These are phyloP conservation scores for Sarcophaga carnaria DNA, from an alignment of 2,888 invertebrate genomes.

Conservation along the genomic window DNA sequence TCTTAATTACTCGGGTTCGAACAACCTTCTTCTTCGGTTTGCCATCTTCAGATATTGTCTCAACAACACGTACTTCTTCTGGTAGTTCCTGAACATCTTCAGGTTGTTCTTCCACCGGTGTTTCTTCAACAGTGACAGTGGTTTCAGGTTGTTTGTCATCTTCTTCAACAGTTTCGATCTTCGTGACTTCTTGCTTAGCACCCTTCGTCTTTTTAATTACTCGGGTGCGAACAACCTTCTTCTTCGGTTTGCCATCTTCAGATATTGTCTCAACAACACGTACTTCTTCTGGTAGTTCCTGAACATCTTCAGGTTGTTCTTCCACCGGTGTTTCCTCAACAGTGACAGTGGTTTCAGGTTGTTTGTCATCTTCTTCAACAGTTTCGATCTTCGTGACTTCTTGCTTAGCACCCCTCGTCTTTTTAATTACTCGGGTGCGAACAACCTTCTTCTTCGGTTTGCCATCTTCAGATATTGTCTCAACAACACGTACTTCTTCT, in stretches of 20 bases:
- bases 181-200: constrained; percentile 65
- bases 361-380: constrained; percentile 66
- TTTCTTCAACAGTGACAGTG: constrained; percentile 61
- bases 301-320: constrained; percentile 43
- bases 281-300: constrained; percentile 63
- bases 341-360: constrained; percentile 61
- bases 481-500: constrained; percentile 57
- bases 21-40: constrained; percentile 53
- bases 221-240: constrained; percentile 60
- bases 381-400: constrained; percentile 66
- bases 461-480: constrained; percentile 60
- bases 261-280: constrained; percentile 54
- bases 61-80: constrained; percentile 58
- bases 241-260: constrained; percentile 64
- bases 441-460: constrained; percentile 59
- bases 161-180: constrained; percentile 65
- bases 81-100: constrained; percentile 53
- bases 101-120: constrained; percentile 46
- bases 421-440: constrained; percentile 62
- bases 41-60: constrained; percentile 58
- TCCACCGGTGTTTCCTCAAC: constrained; percentile 61
- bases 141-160: constrained; percentile 62
- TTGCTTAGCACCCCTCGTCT: constrained; percentile 63
- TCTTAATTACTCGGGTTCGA: constrained; percentile 59
- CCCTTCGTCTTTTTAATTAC: constrained; percentile 65